These are phyloP conservation scores for Orientallactaga bullata DNA, from an alignment of 2,113 vertebrate genomes.

Conservation along the genomic window DNA sequence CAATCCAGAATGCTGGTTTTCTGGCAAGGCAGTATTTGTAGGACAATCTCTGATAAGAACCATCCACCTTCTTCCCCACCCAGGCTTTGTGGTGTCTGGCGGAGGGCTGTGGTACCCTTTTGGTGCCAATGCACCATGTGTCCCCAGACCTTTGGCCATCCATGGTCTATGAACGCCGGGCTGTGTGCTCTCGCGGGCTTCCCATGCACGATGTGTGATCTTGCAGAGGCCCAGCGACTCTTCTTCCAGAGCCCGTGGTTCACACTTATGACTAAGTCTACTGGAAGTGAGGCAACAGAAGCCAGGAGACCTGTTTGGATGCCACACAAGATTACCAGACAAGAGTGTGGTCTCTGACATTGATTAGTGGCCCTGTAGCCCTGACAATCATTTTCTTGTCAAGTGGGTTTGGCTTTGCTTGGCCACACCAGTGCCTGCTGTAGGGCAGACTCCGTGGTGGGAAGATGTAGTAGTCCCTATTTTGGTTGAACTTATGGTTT, in stretches of 20 bases:
- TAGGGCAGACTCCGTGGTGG: neutral
- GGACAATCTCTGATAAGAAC: conserved; percentile 31
- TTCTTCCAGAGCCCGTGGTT: neutral
- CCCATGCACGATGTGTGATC: neutral
- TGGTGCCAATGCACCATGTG: neutral
- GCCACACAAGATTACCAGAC: neutral
- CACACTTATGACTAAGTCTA: neutral
- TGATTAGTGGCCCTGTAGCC: neutral
- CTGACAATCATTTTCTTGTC: neutral
- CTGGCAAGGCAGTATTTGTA: neutral
- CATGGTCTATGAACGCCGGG: neutral
- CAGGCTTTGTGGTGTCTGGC: neutral
- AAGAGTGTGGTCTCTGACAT: neutral
- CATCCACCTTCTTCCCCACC: neutral
- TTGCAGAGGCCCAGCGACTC: neutral
- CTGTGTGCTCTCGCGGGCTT: neutral
- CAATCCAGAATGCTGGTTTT: neutral
- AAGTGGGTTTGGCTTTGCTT: conserved; percentile 14
- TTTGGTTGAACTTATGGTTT: neutral
- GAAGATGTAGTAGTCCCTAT: neutral
- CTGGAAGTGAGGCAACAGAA: neutral
- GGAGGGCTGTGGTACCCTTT: neutral
- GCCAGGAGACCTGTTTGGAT: neutral
- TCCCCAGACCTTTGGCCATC: neutral
- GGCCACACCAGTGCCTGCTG: neutral